Conservation (phyloP, 2,797 vertebrate genomes). For the Rallus crepitans region DNA sequence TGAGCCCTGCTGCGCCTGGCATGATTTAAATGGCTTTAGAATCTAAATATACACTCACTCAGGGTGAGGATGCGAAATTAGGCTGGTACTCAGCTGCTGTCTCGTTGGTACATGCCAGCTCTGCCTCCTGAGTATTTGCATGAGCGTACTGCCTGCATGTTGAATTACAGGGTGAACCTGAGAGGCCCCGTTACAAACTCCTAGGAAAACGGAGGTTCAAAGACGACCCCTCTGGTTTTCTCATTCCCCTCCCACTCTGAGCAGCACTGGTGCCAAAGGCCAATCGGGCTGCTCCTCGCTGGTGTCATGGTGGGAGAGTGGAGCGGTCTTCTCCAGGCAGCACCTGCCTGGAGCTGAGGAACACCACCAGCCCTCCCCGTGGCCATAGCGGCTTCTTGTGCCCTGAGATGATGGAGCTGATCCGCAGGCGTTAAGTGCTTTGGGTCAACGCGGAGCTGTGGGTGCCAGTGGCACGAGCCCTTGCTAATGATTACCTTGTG, state of each 20-base stretch:
- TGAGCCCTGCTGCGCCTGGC: constrained; percentile 20
- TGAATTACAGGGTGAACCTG: neutral
- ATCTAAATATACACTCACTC: neutral
- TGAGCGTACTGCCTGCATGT: neutral
- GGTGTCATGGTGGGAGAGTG: neutral
- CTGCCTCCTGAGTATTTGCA: neutral
- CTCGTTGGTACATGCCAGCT: neutral
- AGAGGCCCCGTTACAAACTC: neutral
- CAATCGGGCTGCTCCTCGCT: accelerated
- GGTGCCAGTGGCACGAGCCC: accelerated
- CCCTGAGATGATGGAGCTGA: neutral
- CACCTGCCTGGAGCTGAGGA: neutral
- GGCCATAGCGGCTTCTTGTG: neutral
- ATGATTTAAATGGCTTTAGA: neutral
- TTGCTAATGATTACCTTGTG: neutral
- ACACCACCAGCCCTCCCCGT: accelerated
- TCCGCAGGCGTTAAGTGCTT: neutral
- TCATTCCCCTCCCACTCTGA: neutral
- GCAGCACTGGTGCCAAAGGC: neutral
- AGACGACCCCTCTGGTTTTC: neutral
- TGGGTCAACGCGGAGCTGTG: neutral
- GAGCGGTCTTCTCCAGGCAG: neutral
- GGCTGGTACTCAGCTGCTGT: neutral
- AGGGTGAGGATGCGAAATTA: neutral
- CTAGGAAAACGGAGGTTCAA: neutral